Percentiles rank a stretch among this genome's conserved stretches.
Evolutionary conservation across 2,113 vertebrate species (phyloP).

Genomic region (Siniperca chuatsi): DNA sequence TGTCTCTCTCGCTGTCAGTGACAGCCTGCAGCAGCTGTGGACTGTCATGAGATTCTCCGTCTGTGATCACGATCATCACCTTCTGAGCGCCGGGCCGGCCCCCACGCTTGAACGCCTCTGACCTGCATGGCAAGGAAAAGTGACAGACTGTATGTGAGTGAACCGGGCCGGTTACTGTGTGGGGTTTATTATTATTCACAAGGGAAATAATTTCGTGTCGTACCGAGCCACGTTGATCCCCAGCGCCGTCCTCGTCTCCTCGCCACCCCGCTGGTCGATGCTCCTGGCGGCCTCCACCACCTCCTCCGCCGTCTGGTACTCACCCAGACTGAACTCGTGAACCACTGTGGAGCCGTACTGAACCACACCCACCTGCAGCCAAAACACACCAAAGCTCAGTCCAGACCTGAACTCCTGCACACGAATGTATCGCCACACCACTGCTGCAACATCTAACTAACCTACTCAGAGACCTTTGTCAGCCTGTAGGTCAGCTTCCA

Average conservation of each 20-base stretch:
- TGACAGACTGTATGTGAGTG: too few species aligned
- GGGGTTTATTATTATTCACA: fast-evolving
- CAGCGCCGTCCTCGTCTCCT: constrained; percentile 93
- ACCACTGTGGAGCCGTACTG: constrained; percentile 94
- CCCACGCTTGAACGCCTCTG: constrained; percentile 91
- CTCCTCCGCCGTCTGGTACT: constrained; percentile 91
- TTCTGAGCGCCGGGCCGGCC: constrained; percentile 93
- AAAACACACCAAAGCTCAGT: constrained; percentile 4
- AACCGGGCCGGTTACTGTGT: fast-evolving
- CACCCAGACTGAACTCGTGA: constrained; percentile 92
- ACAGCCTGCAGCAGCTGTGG: constrained; percentile 91
- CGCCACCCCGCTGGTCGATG: constrained; percentile 94
- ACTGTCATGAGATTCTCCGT: constrained; percentile 97
- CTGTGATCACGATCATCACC: constrained; percentile 98
- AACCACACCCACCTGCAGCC: constrained; percentile 91
- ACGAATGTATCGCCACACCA: not conserved
- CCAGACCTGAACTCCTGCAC: not conserved
- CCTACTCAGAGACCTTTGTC: not conserved
- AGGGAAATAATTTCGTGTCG: not conserved
- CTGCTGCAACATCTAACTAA: not conserved
- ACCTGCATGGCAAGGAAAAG: constrained; percentile 23
- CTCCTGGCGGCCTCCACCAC: constrained; percentile 91
- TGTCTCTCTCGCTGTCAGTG: constrained; percentile 90
- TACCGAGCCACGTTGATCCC: constrained; percentile 95
- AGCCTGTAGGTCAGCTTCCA: not conserved